These are phyloP conservation scores for Nephrotoma flavescens DNA, from an alignment of 2,888 invertebrate species.

Conservation along the genomic window DNA sequence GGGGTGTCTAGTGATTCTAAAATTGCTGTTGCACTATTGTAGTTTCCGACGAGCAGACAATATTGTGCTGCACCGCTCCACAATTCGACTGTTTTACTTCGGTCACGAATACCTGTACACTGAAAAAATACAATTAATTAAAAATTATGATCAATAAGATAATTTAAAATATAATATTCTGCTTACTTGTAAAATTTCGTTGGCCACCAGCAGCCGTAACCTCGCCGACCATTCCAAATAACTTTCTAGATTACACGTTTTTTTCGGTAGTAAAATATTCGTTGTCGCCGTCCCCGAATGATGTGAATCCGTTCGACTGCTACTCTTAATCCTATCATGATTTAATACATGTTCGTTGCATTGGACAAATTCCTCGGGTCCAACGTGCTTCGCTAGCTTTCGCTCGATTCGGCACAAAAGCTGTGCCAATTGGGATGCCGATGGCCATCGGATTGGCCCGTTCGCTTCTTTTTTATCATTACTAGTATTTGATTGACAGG, in stretches of 20 bases:
- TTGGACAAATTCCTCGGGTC: conserved; percentile 32
- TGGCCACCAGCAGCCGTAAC: conserved; percentile 30
- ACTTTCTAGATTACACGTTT: conserved; percentile 32
- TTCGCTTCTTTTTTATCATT: conserved; percentile 3
- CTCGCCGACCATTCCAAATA: conserved; percentile 32
- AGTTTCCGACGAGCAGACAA: conserved; percentile 31
- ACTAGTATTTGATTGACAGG: conserved; percentile 21
- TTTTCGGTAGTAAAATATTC: conserved; percentile 27
- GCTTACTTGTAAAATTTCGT: conserved; percentile 30
- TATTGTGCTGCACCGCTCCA: conserved; percentile 33
- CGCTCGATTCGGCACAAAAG: conserved; percentile 30
- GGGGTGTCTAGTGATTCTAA: conserved; percentile 31
- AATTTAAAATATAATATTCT: neutral
- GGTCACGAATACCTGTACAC: conserved; percentile 28
- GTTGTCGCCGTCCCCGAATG: conserved; percentile 19
- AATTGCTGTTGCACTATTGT: conserved; percentile 32
- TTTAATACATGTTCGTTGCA: conserved; percentile 26
- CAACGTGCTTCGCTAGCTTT: conserved; percentile 31
- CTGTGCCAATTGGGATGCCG: conserved; percentile 31
- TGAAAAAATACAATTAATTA: conserved; percentile 13
- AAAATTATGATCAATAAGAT: neutral
- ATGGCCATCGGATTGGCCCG: conserved; percentile 23
- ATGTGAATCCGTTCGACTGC: conserved; percentile 14
- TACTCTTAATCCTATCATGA: neutral
- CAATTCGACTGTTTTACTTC: conserved; percentile 28